Base-by-base conservation (phyloP, 2,113 vertebrate genomes). In the Rafetus swinhoei region DNA sequence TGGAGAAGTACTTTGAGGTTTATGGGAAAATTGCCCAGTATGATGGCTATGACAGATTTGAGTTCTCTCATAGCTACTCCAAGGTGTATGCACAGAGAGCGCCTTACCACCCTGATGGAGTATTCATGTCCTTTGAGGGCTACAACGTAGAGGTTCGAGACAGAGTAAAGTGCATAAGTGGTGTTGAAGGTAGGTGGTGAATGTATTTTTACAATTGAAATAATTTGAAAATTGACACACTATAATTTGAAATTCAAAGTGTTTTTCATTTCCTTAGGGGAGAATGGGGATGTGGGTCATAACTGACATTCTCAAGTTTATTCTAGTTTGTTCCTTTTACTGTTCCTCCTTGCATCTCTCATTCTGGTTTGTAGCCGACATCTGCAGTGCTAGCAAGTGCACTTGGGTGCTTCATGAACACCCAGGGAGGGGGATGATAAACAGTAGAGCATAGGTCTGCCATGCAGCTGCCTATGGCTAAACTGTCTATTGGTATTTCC, bases 91-190 rank as follows among this genome's bases (percentile, higher is more conserved):
- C 98, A 0, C 99, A 99, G 96, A 97, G 99, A 10, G 99, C 99
- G 15, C 99, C 99, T 4, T 99, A 99, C 96, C 98, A 99, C 88
- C 99, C 99, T 10, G 98, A 98, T 1, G 99, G 99, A 3, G 99
- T 99, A 93, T 99, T 99, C 97, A 99, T 99, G 99, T 99, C 99
- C 29, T 99, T 99, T 27, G 99, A 99, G 97, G 99, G 99, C 21
- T 99, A 99, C 98, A 99, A 99, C 6, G 99, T 99, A 65, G 99
- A 99, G 95, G 99, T 99, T 52, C 98, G 99, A 0, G 99, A 99
- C 97, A 96, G 99, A 76, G 99, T 99, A 91, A 99, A 99, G 96
- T 99, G 99, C 94, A 99, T 99, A 92, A 99, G 99, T 85, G 99
- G 99, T 4, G 98, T 99, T 53, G 99, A 99, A 98, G 99, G 99